These are phyloP conservation scores for Nomada fabriciana DNA, from an alignment of 2,888 invertebrate genomes.

Conservation along the genomic window DNA sequence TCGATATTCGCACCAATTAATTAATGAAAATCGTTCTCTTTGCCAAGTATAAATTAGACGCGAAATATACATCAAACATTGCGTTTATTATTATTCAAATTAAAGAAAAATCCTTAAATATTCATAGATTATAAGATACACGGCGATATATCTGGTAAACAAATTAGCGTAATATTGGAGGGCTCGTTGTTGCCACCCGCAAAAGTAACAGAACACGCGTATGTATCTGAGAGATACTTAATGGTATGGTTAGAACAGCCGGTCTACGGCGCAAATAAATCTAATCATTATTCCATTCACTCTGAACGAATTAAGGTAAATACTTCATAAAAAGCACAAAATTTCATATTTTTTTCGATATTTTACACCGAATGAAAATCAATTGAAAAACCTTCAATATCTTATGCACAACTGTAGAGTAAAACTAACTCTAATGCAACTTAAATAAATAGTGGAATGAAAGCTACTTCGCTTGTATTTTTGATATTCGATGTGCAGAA, in stretches of 20 bases:
- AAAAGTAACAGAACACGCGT: constrained; percentile 82
- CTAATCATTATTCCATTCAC: constrained; percentile 1
- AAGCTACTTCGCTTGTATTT: not conserved
- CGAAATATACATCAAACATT: no score
- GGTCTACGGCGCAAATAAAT: constrained; percentile 73
- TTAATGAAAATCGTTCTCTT: not conserved
- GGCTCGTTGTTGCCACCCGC: constrained; percentile 87
- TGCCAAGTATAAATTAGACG: no score
- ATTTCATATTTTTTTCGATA: not conserved
- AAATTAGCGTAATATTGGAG: constrained; percentile 86
- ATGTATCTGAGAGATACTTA: constrained; percentile 84
- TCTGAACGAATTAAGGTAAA: constrained; percentile 39
- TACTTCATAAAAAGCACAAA: not conserved
- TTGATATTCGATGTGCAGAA: constrained; percentile 80
- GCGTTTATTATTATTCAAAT: not conserved
- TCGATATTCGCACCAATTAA: no score
- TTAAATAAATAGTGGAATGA: not conserved
- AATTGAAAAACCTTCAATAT: not conserved
- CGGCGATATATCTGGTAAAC: constrained; percentile 81
- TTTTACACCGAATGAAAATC: no score
- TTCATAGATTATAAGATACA: constrained; percentile 69
- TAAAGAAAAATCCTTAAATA: not conserved
- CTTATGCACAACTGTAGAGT: not conserved
- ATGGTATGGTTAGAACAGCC: constrained; percentile 85
- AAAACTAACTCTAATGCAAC: not conserved